Evolutionary conservation across 2,888 invertebrate species (phyloP).

Genomic region (Campoplex capitator): DNA sequence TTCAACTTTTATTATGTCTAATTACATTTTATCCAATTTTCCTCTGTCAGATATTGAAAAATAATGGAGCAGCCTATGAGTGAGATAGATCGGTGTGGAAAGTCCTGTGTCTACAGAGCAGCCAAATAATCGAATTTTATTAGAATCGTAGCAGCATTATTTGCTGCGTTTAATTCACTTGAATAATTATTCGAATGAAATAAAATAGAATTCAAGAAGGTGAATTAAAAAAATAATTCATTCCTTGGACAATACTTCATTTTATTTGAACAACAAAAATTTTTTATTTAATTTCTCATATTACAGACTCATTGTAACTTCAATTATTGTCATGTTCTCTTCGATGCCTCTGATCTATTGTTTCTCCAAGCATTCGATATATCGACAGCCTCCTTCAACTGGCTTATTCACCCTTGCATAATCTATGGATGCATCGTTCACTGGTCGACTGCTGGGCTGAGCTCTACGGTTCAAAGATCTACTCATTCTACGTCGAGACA

Average conservation of each 20-base stretch:
- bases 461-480: constrained; percentile 17
- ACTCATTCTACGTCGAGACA: neutral
- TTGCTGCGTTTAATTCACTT: neutral
- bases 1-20: neutral
- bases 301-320: neutral
- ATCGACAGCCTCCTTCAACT: constrained; percentile 1
- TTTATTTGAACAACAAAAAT: neutral
- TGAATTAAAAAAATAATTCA: neutral
- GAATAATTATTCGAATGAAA: neutral
- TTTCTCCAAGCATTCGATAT: constrained; percentile 23
- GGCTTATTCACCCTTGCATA: constrained; percentile 37
- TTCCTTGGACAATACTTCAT: no score
- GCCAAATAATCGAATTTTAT: neutral
- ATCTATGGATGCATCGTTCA: constrained; percentile 22
- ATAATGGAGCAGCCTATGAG: neutral
- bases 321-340: neutral
- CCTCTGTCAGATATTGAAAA: neutral
- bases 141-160: no score
- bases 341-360: constrained; percentile 18
- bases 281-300: neutral
- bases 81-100: no score
- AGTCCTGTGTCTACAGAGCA: no score
- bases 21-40: neutral
- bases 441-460: neutral
- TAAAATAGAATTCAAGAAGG: neutral